Conservation (phyloP, 2,113 vertebrate species). For the Struthio camelus region DNA sequence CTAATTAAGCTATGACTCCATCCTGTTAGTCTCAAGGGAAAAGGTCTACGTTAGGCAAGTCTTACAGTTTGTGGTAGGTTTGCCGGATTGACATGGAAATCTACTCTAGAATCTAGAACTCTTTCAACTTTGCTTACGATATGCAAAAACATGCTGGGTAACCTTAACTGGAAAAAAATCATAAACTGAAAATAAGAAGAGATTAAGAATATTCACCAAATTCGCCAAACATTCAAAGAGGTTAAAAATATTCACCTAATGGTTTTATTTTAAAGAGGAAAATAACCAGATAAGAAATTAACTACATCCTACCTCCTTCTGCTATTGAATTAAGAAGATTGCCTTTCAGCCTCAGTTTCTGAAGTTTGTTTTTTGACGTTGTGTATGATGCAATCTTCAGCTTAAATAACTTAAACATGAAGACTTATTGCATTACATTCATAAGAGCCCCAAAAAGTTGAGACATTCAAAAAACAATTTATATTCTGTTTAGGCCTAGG, state of each 20-base stretch:
- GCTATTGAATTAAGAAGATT: background rate
- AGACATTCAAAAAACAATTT: background rate
- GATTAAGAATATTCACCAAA: background rate
- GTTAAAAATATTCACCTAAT: background rate
- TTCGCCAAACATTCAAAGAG: background rate
- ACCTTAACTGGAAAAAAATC: background rate
- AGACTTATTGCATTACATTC: background rate
- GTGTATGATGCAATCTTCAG: background rate
- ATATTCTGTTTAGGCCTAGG: background rate
- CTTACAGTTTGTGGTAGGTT: background rate
- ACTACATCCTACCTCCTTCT: background rate
- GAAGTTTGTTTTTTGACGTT: background rate
- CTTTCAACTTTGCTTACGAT: background rate
- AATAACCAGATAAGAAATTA: background rate
- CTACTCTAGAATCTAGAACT: background rate
- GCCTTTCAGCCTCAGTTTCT: too few relatives aligned
- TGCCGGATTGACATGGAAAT: background rate
- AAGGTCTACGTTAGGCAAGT: background rate
- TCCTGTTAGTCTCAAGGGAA: background rate
- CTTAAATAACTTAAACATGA: background rate
- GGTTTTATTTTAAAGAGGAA: background rate
- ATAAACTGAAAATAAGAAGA: background rate
- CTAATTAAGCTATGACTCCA: background rate
- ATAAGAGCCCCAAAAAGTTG: background rate
- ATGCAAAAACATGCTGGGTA: background rate